Evolutionary conservation across 2,113 vertebrate species (phyloP), one percentile per base, ranked within the genome.

Genomic region (Macquaria australasica): DNA sequence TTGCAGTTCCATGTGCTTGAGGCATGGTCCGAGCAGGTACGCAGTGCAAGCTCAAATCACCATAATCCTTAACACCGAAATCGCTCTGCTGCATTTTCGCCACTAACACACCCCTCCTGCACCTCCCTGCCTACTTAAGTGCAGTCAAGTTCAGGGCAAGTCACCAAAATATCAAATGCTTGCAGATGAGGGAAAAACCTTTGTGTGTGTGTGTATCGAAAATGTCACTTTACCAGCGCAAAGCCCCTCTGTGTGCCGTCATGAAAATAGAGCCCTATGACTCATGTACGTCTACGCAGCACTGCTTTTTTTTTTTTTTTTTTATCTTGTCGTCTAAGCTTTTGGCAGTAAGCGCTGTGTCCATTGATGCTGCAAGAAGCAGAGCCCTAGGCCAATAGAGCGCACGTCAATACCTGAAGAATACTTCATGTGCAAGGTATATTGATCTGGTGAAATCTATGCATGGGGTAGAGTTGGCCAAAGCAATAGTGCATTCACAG

Each of bases 361-460:
- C 67, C 77, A 76, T 78, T 80, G 86, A 81, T 48, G 74, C 74
- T 55, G 50, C 48, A 51, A 58, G 84, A 78, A 75, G 62, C 68
- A 86, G 63, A 80, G 74, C 67, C 84, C 48, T 1, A 31, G 77
- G 83, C 73, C 85, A 71, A 73, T 58, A 37, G 10, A 68, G 55
- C 45, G 43, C 50, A 55, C 21, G 31, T 90, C 91, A 68, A 92
- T 91, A 90, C 81, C 50, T 71, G 75, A 86, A 88, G 81, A 90
- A 90, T 88, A 84, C 80, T 85, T 91, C 80, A 86, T 84, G 77
- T 79, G 75, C 74, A 88, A 84, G 71, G 82, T 41, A 2, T 83
- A 93, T 94, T 48, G 92, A 92, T 92, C 70, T 1, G 37, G 20
- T 70, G n/a, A 82, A 90, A 90, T 91, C 89, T 89, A 86, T 92